Percentiles rank a stretch among this genome's conserved stretches.
These are phyloP conservation scores for Vireo griseus DNA, from an alignment of 2,797 vertebrate genomes.

Conservation along the genomic window DNA sequence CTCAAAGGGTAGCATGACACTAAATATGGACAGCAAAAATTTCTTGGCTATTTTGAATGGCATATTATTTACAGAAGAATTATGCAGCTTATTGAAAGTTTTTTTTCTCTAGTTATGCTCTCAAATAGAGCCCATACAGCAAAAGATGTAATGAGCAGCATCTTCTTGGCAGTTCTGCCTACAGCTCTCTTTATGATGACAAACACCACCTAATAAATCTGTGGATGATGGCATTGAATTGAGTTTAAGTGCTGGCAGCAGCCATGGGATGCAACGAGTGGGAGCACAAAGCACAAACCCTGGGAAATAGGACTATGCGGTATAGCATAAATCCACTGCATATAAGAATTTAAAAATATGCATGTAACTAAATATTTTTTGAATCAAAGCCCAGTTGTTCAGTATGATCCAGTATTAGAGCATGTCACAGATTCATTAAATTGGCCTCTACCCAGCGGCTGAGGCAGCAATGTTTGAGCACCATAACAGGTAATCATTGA, in stretches of 20 bases:
- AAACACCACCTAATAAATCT: background rate
- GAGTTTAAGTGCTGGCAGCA: background rate
- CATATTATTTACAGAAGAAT: background rate
- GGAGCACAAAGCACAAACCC: background rate
- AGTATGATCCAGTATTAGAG: background rate
- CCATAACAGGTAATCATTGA: accelerated
- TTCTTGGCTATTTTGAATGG: background rate
- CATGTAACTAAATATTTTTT: background rate
- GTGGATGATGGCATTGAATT: background rate
- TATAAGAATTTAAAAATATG: background rate
- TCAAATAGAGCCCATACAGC: background rate
- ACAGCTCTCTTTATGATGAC: background rate
- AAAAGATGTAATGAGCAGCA: background rate
- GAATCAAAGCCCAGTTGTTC: background rate
- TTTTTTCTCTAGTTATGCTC: background rate
- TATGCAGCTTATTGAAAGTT: background rate
- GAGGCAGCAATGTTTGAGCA: background rate
- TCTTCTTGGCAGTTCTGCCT: background rate
- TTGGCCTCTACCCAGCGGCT: background rate
- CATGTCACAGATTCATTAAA: background rate
- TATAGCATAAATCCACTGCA: background rate
- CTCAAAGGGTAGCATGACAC: background rate
- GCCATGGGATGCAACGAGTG: background rate
- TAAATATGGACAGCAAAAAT: background rate
- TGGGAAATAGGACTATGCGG: background rate